phyloP scores from a whole-genome alignment of 2,113 vertebrate genomes.

The Sturnira hondurensis region DNA sequence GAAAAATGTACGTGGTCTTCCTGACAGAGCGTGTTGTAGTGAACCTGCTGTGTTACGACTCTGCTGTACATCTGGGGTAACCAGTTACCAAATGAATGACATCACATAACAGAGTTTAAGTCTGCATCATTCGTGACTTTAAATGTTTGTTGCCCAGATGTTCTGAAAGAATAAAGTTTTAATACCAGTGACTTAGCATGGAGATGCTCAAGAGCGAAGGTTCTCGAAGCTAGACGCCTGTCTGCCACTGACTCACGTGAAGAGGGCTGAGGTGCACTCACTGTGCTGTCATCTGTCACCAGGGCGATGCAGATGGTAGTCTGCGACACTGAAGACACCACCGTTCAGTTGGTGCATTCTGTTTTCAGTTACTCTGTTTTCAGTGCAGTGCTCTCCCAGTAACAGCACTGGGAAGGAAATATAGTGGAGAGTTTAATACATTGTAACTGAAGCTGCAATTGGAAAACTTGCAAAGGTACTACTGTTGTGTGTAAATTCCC shows the following conservation, averaged over 20 bases:
- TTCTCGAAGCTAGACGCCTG: background rate
- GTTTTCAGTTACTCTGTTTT: background rate
- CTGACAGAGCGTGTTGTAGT: slow-evolving; percentile 41
- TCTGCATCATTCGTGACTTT: slow-evolving; percentile 27
- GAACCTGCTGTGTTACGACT: slow-evolving; percentile 3
- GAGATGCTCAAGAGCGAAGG: slow-evolving; percentile 28
- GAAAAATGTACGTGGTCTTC: background rate
- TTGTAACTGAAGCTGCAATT: background rate
- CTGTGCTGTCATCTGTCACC: background rate
- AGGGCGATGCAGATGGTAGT: background rate
- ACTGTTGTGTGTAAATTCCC: slow-evolving; percentile 6
- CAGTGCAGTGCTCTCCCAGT: slow-evolving; percentile 20
- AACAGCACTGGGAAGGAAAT: slow-evolving; percentile 26
- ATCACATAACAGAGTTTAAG: slow-evolving; percentile 1
- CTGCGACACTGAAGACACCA: background rate
- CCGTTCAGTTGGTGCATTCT: background rate
- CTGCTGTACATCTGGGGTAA: slow-evolving; percentile 11
- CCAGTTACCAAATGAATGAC: slow-evolving; percentile 45
- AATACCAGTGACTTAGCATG: slow-evolving; percentile 20
- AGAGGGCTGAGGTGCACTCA: background rate
- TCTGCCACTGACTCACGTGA: background rate
- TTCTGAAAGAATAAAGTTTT: slow-evolving; percentile 59
- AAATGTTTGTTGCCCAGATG: slow-evolving; percentile 47
- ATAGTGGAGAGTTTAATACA: background rate
- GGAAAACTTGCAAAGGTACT: background rate